Evolutionary conservation across 2,888 invertebrate genomes (phyloP), one percentile per base, ranked within the genome.

Genomic region (Drosophila paramelanica): DNA sequence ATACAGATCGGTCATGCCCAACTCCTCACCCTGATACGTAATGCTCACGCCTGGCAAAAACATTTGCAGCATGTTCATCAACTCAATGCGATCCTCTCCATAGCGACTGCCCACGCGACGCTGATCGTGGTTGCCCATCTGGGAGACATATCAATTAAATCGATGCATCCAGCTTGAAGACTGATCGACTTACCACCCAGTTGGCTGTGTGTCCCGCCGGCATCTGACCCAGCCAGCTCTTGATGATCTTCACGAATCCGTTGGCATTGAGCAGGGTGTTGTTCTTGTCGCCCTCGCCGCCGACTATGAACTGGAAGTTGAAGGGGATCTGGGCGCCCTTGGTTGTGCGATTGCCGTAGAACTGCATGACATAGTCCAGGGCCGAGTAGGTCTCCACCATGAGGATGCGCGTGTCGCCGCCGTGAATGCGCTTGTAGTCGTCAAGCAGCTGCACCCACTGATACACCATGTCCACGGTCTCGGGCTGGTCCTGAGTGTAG

Each of bases 101-200:
- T 95, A 94, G 1, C 96, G 94, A 3, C 94, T 93, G 1, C 94
- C 94, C 88, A 95, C 94, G 51, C 96, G 93, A 59, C 93, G 93
- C 69, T 95, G 94, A 91, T 96, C 96, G 76, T 96, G 96, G 88
- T 96, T 96, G 10, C 95, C 95, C 77, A 95, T 93, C 95, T 95
- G 23, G 23, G 4, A 23, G 4, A 23, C 23, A 23, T 4, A 23
- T 4, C 4, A 23, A 23, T 3, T 23, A 23, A 23, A 23, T 20
- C 20, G 20, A 20, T 20, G 20, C 20, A 20, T 20, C 20, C 3
- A 20, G 20, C 20, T 20, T 20, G 2, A 20, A 20, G 20, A 20
- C 20, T 20, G 20, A 20, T 20, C 20, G 3, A 20, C 94, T 92
- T 84, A 95, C 95, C 92, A 95, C 95, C 95, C 95, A 95, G 81